These are phyloP conservation scores for Acyrthosiphon pisum DNA, from an alignment of 1,140 invertebrate genomes.

Conservation along the genomic window DNA sequence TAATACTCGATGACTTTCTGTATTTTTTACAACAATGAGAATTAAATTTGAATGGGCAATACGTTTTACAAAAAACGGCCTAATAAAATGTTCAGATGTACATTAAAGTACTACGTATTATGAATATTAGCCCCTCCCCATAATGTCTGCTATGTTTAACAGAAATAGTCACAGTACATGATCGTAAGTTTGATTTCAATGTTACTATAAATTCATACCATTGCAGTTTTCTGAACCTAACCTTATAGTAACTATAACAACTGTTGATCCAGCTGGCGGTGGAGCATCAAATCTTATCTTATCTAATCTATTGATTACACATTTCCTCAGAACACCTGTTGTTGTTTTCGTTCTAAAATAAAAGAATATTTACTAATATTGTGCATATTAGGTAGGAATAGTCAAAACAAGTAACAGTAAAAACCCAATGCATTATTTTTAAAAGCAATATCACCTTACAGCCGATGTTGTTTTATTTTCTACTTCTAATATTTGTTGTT, in stretches of 20 bases:
- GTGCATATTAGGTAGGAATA: background rate
- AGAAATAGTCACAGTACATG: background rate
- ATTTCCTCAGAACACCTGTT: slow-evolving; percentile 63
- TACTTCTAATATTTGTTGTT: background rate
- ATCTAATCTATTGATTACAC: slow-evolving; percentile 94
- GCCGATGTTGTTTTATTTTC: too few species aligned
- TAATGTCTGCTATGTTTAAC: background rate
- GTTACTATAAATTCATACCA: background rate
- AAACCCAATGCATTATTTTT: background rate
- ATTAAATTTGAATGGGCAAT: slow-evolving; percentile 81
- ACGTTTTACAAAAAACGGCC: slow-evolving; percentile 75
- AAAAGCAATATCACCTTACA: background rate
- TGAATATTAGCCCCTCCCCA: background rate
- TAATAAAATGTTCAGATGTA: slow-evolving; percentile 63
- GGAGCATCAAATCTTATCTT: slow-evolving; percentile 59
- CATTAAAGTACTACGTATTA: background rate
- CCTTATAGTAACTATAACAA: too few species aligned
- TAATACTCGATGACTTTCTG: slow-evolving; percentile 60
- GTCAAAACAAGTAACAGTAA: too few species aligned
- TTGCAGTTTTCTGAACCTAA: background rate
- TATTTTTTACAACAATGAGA: slow-evolving; percentile 75
- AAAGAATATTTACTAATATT: slow-evolving; percentile 43
- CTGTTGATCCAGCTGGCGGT: slow-evolving; percentile 58
- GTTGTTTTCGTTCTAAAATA: slow-evolving; percentile 66
- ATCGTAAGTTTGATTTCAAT: background rate